phyloP scores from a whole-genome alignment of 2,888 invertebrate genomes.

The Drosophila meridiana region DNA sequence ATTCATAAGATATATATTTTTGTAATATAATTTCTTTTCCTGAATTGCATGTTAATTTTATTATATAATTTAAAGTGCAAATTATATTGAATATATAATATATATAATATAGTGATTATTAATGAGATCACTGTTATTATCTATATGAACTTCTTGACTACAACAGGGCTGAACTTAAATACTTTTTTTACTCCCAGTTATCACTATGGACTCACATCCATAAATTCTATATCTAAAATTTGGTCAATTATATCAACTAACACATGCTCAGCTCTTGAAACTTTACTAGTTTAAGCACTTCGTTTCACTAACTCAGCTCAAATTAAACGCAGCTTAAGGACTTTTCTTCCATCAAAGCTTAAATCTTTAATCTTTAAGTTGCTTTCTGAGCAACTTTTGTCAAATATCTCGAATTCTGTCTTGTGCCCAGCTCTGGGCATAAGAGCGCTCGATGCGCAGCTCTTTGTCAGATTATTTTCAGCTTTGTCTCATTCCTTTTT shows the following conservation, averaged over 20 bases:
- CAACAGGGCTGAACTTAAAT: too few relatives aligned
- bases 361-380: constrained; percentile 4
- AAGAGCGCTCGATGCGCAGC: not conserved
- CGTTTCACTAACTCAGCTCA: not conserved
- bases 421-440: not conserved
- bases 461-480: constrained; percentile 31
- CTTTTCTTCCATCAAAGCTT: not conserved
- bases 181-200: too few relatives aligned
- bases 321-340: not conserved
- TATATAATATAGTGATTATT: too few relatives aligned
- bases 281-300: not conserved
- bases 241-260: not conserved
- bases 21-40: too few relatives aligned
- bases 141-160: too few relatives aligned
- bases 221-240: too few relatives aligned
- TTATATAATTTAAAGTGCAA: too few relatives aligned
- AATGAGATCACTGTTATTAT: too few relatives aligned
- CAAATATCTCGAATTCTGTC: not conserved
- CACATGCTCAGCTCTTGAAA: not conserved
- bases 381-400: not conserved
- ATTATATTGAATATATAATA: too few relatives aligned
- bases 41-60: too few relatives aligned
- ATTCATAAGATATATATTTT: too few relatives aligned
- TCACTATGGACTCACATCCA: too few relatives aligned
- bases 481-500: not conserved